Evolutionary conservation across 2,113 vertebrate genomes (phyloP).

Genomic region (Lonchura striata): DNA sequence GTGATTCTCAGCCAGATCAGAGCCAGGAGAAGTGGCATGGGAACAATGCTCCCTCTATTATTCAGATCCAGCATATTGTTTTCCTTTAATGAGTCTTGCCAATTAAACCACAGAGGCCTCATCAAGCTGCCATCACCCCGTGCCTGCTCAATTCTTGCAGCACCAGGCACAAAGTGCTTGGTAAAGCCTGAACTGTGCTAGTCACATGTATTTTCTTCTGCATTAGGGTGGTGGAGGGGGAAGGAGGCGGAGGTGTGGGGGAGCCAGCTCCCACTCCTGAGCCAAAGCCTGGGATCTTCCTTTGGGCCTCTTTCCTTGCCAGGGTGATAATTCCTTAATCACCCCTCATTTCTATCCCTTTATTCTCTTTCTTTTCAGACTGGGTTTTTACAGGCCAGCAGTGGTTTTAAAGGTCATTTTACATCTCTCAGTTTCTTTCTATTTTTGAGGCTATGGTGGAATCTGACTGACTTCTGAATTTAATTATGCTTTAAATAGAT

Average conservation of each 20-base stretch:
- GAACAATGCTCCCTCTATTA: neutral
- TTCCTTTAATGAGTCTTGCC: neutral
- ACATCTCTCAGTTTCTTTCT: slow-evolving; percentile 63
- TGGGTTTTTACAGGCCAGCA: slow-evolving; percentile 38
- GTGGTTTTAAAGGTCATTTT: slow-evolving; percentile 57
- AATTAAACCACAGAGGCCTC: neutral
- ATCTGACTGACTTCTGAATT: neutral
- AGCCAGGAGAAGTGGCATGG: neutral
- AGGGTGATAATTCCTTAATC: neutral
- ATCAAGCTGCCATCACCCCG: neutral
- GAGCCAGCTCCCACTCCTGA: neutral
- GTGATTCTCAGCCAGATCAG: neutral
- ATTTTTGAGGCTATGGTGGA: slow-evolving; percentile 10
- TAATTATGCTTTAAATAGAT: slow-evolving; percentile 11
- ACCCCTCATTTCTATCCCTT: neutral
- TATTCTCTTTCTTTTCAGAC: neutral
- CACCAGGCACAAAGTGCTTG: neutral
- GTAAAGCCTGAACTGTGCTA: neutral
- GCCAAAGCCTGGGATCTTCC: neutral
- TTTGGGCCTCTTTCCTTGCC: neutral
- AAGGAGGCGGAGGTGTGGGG: neutral
- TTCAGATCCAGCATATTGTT: neutral
- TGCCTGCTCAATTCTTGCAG: neutral
- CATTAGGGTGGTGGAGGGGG: fast-evolving
- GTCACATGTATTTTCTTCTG: neutral